Conservation (phyloP, 2,888 invertebrate species). For the Camponotus fellah region DNA sequence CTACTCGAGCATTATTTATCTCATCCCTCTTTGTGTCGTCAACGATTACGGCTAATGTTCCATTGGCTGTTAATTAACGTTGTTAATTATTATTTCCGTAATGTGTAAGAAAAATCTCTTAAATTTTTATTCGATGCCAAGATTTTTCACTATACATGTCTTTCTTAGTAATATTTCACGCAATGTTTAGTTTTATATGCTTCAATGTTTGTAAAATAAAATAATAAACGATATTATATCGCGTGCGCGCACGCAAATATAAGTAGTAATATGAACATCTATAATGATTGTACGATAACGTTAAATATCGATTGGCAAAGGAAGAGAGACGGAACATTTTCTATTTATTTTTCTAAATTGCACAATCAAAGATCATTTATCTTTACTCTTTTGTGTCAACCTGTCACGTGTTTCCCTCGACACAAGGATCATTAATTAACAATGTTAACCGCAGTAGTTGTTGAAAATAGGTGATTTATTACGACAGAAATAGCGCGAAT, state of each 20-base stretch:
- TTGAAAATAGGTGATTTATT: slow-evolving; percentile 51
- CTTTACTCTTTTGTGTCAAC: slow-evolving; percentile 30
- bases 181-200: neutral
- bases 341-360: slow-evolving; percentile 48
- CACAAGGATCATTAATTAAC: slow-evolving; percentile 49
- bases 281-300: neutral
- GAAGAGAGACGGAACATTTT: neutral
- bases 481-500: slow-evolving; percentile 40
- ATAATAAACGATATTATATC: neutral
- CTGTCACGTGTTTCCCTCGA: slow-evolving; percentile 39
- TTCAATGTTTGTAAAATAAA: neutral
- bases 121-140: neutral
- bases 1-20: slow-evolving; percentile 40
- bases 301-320: neutral
- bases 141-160: neutral
- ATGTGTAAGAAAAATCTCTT: neutral
- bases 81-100: neutral
- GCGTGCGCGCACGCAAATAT: neutral
- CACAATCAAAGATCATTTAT: slow-evolving; percentile 45
- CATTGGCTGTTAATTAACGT: slow-evolving; percentile 22
- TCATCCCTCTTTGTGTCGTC: slow-evolving; percentile 3
- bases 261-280: neutral
- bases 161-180: neutral
- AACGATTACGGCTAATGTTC: slow-evolving; percentile 15
- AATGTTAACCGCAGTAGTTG: slow-evolving; percentile 45